Evolutionary conservation across 1,140 invertebrate genomes (phyloP).

Genomic region (Ceratina australensis): DNA sequence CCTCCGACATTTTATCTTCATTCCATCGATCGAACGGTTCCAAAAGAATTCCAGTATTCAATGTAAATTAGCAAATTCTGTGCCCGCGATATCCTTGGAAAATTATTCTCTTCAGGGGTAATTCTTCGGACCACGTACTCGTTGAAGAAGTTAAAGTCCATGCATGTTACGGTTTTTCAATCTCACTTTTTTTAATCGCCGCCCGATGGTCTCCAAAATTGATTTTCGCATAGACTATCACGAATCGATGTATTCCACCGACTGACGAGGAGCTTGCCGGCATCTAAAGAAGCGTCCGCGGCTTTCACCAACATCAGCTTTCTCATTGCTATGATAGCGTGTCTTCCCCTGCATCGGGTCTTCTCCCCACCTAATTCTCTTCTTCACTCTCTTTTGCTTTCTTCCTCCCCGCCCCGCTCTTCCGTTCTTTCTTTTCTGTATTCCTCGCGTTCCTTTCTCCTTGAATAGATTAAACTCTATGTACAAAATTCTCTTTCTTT

Average conservation of each 20-base stretch:
- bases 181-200: no score
- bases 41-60: neutral
- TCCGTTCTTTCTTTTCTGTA: neutral
- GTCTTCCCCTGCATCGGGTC: constrained; percentile 56
- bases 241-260: constrained; percentile 45
- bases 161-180: no score
- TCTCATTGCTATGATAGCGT: constrained; percentile 59
- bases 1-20: constrained; percentile 11
- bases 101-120: neutral
- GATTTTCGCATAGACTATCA: constrained; percentile 64
- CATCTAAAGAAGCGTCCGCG: constrained; percentile 61
- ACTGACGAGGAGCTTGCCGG: constrained; percentile 55
- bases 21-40: neutral
- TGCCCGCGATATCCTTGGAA: neutral
- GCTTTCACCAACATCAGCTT: constrained; percentile 75
- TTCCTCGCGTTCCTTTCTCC: neutral
- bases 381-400: constrained; percentile 42
- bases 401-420: neutral
- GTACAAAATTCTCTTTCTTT: no score
- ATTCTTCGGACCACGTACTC: neutral
- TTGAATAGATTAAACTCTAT: no score
- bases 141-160: neutral
- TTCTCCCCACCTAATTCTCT: constrained; percentile 60
- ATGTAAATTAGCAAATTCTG: neutral
- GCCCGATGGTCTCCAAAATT: neutral